Base-by-base conservation (phyloP, 2,888 invertebrate genomes). In the Lymantria dispar region DNA sequence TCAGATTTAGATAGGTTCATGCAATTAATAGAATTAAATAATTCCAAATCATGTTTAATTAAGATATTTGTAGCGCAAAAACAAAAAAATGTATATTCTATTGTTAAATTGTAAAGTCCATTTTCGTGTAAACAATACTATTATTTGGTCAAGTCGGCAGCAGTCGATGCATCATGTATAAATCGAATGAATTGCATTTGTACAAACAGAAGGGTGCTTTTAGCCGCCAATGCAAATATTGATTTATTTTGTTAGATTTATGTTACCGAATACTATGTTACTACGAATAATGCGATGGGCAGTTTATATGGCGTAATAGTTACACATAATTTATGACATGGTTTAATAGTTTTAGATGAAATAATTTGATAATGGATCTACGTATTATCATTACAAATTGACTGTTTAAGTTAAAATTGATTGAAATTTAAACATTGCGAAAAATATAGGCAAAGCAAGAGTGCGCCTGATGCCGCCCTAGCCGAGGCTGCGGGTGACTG, bases 141-240 rank as follows among this genome's bases (percentile, higher is more conserved):
- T 44, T 66, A 52, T 62, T 67, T 61, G 56, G 44, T 38, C 44
- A 45, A 42, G 45, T 48, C 13, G 8, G 22, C 12, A 50, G 43
- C 60, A 67, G 55, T 62, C 69, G 58, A 76, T 79, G 75, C 78
- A 80, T 78, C 73, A 77, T 78, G 71, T 71, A 76, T 76, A 73
- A 72, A 64, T 62, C 63, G 67, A 67, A 68, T 71, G 73, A 71
- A 73, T 74, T 75, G 74, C 72, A 74, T 72, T 67, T 73, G 72
- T 63, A 64, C 80, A 81, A 85, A 82, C 74, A 82, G 76, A 85
- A 81, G 84, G 83, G 86, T 81, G 80, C 74, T 75, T 67, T 67
- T 64, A 62, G 68, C 56, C 45, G 62, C 64, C 62, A 64, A 49
- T 71, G 71, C 81, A 80, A 84, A 84, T 84, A 85, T 87, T 85